A percentile compares a stretch with the other conserved stretches of the same genome.
Evolutionary conservation across 2,113 vertebrate species (phyloP).

Genomic region (Baryphthengus martii): DNA sequence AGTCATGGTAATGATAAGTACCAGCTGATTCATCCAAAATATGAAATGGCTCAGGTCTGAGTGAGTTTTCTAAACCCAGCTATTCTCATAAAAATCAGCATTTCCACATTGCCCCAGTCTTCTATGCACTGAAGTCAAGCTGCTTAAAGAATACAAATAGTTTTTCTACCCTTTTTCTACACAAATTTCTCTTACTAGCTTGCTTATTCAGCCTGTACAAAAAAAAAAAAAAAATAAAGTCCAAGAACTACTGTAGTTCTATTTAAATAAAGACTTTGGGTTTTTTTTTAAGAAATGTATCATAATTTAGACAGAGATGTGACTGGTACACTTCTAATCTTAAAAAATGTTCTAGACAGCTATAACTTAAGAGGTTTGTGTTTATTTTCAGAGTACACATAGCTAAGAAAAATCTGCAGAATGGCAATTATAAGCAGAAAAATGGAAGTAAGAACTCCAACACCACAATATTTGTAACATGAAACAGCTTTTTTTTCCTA

Average conservation of each 20-base stretch:
- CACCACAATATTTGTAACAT: neutral
- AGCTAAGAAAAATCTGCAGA: neutral
- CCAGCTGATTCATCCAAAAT: neutral
- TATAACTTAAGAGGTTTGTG: neutral
- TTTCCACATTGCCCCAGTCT: neutral
- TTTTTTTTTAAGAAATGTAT: neutral
- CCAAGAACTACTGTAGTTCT: neutral
- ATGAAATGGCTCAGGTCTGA: neutral
- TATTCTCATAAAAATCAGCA: neutral
- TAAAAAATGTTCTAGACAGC: neutral
- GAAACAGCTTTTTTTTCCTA: neutral
- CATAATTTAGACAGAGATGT: neutral
- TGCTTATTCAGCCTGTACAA: neutral
- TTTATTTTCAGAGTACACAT: neutral
- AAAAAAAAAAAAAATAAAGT: neutral
- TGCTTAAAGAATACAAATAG: neutral
- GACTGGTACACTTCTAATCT: neutral
- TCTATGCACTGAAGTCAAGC: neutral
- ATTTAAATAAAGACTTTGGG: neutral
- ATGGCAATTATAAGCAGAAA: neutral
- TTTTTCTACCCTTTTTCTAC: neutral
- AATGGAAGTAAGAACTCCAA: neutral
- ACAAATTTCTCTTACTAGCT: neutral
- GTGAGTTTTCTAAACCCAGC: neutral
- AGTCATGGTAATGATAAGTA: neutral